These are phyloP conservation scores for Diploscapter pachys DNA, from an alignment of 1,140 invertebrate species.

Conservation along the genomic window DNA sequence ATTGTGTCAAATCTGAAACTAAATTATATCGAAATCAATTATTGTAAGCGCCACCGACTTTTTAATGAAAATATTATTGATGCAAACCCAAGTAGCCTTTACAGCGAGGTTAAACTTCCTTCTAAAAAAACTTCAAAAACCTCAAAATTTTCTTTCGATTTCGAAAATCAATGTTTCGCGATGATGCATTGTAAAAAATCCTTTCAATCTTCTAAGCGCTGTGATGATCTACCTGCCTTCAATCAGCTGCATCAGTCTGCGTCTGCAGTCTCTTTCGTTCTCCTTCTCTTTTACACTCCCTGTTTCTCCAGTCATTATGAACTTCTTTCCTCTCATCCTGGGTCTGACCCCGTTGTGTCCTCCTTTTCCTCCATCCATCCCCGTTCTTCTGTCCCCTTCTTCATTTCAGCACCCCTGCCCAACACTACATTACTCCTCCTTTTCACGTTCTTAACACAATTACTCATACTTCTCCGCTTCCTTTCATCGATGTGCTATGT, in stretches of 20 bases:
- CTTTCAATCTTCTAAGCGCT: too few relatives aligned
- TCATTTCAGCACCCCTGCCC: background rate
- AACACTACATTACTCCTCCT: background rate
- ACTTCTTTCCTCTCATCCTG: background rate
- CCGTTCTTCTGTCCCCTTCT: background rate
- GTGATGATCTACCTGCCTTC: too few relatives aligned
- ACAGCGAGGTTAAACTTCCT: too few relatives aligned
- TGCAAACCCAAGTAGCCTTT: too few relatives aligned
- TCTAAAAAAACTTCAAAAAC: too few relatives aligned
- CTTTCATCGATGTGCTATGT: background rate
- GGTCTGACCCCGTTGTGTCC: background rate
- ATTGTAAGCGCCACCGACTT: too few relatives aligned
- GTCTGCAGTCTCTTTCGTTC: background rate
- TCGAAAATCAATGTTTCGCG: too few relatives aligned
- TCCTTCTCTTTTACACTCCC: background rate
- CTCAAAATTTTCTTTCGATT: too few relatives aligned
- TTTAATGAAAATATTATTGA: too few relatives aligned
- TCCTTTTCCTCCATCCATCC: conserved; percentile 8
- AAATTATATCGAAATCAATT: too few relatives aligned
- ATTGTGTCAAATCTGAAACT: too few relatives aligned
- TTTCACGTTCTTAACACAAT: background rate
- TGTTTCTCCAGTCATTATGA: background rate
- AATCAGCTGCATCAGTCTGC: background rate
- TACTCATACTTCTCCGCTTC: background rate
- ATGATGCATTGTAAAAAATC: too few relatives aligned